phyloP scores from a whole-genome alignment of 2,113 vertebrate genomes.

The Pachyramphus minor region DNA sequence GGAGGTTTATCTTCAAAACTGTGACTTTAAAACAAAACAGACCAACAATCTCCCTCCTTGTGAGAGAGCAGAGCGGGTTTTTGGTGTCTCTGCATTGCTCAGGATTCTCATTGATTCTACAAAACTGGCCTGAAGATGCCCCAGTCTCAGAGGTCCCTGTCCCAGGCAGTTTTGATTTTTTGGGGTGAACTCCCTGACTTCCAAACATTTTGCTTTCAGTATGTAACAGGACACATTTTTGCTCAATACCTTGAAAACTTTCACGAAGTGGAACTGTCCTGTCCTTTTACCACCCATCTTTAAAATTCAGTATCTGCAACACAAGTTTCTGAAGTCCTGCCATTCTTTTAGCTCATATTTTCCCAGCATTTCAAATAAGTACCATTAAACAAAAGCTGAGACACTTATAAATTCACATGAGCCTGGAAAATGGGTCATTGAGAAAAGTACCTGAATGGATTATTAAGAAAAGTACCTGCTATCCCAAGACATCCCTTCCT shows the following conservation, averaged over 20 bases:
- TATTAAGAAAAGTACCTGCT: background rate
- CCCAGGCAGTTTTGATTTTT: background rate
- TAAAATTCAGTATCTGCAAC: background rate
- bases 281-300: background rate
- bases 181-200: background rate
- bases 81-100: background rate
- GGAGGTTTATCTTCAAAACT: background rate
- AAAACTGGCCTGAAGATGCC: background rate
- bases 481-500: background rate
- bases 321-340: background rate
- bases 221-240: background rate
- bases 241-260: background rate
- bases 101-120: background rate
- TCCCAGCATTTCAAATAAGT: background rate
- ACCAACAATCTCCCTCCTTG: rapidly evolving
- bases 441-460: background rate
- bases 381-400: background rate
- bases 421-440: background rate
- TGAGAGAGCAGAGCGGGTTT: background rate
- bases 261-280: background rate
- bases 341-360: background rate
- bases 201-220: background rate
- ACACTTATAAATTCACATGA: background rate
- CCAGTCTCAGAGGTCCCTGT: background rate
- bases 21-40: background rate